phyloP scores from a whole-genome alignment of 2,888 invertebrate species.

The Cotesia congregata region DNA sequence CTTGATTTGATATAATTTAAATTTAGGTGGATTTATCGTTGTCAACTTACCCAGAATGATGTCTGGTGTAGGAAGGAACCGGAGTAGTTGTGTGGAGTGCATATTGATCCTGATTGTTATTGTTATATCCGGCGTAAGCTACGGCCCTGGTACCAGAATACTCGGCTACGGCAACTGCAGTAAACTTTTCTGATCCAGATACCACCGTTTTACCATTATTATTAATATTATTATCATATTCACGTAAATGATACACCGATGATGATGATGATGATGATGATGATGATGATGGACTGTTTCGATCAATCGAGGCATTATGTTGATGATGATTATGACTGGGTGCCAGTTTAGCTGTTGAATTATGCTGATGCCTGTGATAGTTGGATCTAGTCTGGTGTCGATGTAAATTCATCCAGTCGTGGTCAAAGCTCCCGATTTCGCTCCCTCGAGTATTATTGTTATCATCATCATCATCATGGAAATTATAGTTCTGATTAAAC shows the following conservation, averaged over 20 bases:
- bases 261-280: constrained; percentile 12
- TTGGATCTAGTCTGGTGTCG: constrained; percentile 1
- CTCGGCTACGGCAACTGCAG: constrained; percentile 54
- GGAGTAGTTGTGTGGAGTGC: constrained; percentile 45
- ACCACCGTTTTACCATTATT: not conserved
- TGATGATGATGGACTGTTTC: not conserved
- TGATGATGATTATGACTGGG: not conserved
- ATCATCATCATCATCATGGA: constrained; percentile 9
- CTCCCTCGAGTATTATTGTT: not conserved
- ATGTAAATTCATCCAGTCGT: constrained; percentile 3
- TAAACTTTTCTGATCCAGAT: constrained; percentile 51
- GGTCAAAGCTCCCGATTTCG: not conserved
- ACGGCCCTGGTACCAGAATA: constrained; percentile 55
- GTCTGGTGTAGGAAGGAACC: constrained; percentile 55
- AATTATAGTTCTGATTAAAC: constrained; percentile 24
- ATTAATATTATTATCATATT: constrained; percentile 1
- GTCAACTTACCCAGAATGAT: constrained; percentile 63
- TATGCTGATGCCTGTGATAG: not conserved
- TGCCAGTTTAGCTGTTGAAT: not conserved
- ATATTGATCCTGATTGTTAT: constrained; percentile 46
- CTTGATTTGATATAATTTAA: too few relatives aligned
- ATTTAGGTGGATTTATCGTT: not conserved
- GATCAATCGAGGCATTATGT: constrained; percentile 9
- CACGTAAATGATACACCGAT: constrained; percentile 17
- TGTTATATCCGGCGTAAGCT: constrained; percentile 56